Conservation (phyloP, 2,113 vertebrate species). For the Laticauda laticaudata region DNA sequence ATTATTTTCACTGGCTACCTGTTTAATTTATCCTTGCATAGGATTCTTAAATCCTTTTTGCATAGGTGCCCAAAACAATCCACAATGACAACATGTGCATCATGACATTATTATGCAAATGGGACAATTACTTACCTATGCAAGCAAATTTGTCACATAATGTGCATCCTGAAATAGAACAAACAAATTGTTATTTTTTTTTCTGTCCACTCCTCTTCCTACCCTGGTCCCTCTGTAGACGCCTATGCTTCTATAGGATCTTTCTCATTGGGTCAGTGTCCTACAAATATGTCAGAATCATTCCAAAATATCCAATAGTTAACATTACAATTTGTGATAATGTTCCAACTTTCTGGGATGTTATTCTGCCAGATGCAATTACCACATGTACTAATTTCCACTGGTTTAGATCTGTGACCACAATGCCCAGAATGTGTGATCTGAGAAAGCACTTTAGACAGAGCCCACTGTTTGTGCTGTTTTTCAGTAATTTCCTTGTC, state of each 20-base stretch:
- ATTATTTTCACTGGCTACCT: neutral
- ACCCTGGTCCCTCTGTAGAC: neutral
- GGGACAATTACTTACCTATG: neutral
- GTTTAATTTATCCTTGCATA: neutral
- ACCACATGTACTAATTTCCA: neutral
- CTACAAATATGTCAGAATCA: neutral
- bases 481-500: conserved; percentile 62
- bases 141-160: neutral
- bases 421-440: conserved; percentile 38
- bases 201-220: neutral
- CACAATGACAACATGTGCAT: neutral
- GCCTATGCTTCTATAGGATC: neutral
- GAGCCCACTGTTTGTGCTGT: conserved; percentile 56
- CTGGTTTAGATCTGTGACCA: conserved; percentile 38
- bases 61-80: neutral
- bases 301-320: neutral
- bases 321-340: neutral
- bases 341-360: neutral
- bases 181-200: neutral
- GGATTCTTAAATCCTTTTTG: neutral
- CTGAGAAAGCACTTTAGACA: conserved; percentile 52
- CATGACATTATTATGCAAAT: neutral
- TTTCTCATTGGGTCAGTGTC: neutral
- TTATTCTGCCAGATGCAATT: neutral
- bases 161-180: neutral